Conservation (phyloP, 2,888 invertebrate genomes). For the Smittia aterrima region DNA sequence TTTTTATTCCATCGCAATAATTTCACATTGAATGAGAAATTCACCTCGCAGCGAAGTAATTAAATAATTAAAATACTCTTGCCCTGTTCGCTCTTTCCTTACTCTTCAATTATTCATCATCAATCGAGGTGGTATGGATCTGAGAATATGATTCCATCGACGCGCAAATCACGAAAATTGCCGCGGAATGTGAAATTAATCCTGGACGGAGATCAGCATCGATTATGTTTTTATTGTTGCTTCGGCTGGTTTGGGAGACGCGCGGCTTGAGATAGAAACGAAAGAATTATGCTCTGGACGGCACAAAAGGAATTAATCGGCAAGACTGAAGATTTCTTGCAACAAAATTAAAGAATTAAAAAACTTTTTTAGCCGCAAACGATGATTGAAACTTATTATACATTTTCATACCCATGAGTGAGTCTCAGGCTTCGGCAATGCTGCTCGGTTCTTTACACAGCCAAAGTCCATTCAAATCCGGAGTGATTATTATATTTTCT, state of each 20-base stretch:
- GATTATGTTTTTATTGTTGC: constrained; percentile 1
- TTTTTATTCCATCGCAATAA: not conserved
- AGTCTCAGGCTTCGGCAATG: constrained; percentile 2
- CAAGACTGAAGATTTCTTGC: constrained; percentile 4
- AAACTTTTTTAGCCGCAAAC: constrained; percentile 40
- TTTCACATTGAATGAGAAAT: constrained; percentile 4
- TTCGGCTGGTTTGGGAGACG: constrained; percentile 8
- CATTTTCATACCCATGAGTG: constrained; percentile 30
- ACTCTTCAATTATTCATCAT: constrained; percentile 25
- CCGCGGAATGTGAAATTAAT: constrained; percentile 25
- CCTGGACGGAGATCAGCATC: constrained; percentile 18
- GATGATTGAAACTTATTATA: constrained; percentile 40
- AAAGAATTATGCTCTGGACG: constrained; percentile 23
- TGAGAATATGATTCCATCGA: constrained; percentile 5
- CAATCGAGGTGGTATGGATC: not conserved
- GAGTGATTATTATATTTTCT: constrained; percentile 19
- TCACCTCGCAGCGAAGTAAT: constrained; percentile 35
- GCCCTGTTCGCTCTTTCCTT: not conserved
- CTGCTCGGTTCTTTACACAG: not conserved
- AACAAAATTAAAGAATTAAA: constrained; percentile 23
- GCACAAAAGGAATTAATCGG: constrained; percentile 6
- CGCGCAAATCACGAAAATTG: constrained; percentile 25
- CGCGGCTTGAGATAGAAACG: not conserved
- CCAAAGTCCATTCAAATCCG: constrained; percentile 24
- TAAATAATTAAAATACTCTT: constrained; percentile 36